These are phyloP conservation scores for Dicyrtomina minuta DNA, from an alignment of 2,888 invertebrate species.

Conservation along the genomic window DNA sequence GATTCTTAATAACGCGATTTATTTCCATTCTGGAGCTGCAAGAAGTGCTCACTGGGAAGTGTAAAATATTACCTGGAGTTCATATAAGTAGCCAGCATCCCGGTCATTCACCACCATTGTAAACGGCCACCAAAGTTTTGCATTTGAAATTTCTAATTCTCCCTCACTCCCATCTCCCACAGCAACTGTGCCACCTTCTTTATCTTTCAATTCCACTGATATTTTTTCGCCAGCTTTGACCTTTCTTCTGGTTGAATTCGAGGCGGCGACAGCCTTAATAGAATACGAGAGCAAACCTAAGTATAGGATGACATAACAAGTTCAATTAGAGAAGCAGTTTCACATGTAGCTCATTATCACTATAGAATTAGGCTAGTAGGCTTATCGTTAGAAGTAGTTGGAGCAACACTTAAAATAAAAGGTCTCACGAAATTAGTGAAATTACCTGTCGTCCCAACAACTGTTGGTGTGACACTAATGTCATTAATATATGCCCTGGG, in stretches of 20 bases:
- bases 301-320: not conserved
- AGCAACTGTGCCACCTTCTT: slow-evolving; percentile 39
- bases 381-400: too few relatives aligned
- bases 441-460: slow-evolving; percentile 19
- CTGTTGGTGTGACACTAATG: slow-evolving; percentile 58
- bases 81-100: slow-evolving; percentile 74
- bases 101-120: slow-evolving; percentile 45
- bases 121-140: slow-evolving; percentile 85
- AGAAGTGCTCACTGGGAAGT: too few relatives aligned
- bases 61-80: slow-evolving; percentile 77
- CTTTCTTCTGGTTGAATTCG: too few relatives aligned
- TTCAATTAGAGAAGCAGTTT: too few relatives aligned
- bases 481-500: slow-evolving; percentile 81
- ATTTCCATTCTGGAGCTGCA: too few relatives aligned
- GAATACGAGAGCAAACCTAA: not conserved
- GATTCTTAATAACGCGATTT: too few relatives aligned
- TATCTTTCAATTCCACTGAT: slow-evolving; percentile 39
- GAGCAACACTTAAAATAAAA: too few relatives aligned
- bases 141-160: slow-evolving; percentile 67
- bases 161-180: slow-evolving; percentile 59
- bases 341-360: too few relatives aligned
- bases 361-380: too few relatives aligned
- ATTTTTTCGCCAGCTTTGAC: not conserved
- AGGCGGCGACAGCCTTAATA: not conserved
- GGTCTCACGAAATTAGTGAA: too few relatives aligned